A percentile compares a stretch with the other conserved stretches of the same genome.
Conservation (phyloP, 2,113 vertebrate species). For the Oryzias melastigma region DNA sequence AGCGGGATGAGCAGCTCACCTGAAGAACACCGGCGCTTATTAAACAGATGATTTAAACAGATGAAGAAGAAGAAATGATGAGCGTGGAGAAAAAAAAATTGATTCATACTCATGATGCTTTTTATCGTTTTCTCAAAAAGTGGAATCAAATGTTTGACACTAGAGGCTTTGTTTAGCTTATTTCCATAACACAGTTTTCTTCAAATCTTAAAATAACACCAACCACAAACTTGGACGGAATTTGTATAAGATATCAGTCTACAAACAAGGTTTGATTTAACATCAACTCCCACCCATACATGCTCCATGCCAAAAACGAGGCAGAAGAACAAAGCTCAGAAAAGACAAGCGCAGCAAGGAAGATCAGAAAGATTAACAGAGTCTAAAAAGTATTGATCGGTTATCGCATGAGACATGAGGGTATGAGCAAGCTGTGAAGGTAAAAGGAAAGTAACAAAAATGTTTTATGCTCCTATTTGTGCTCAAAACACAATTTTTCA, state of each 20-base stretch:
- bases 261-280: constrained; percentile 50
- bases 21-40: constrained; percentile 13
- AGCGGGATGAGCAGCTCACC: constrained; percentile 58
- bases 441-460: constrained; percentile 5
- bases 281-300: constrained; percentile 27
- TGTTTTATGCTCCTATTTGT: neutral
- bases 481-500: neutral
- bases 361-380: constrained; percentile 27
- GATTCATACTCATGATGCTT: no score
- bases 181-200: no score
- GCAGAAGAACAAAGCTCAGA: constrained; percentile 39
- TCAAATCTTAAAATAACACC: no score
- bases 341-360: constrained; percentile 20
- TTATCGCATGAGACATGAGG: constrained; percentile 1
- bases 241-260: constrained; percentile 2
- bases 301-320: constrained; percentile 17
- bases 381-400: constrained; percentile 7
- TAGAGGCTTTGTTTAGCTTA: no score
- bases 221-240: no score
- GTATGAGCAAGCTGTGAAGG: neutral
- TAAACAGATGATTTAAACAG: neutral
- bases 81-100: neutral
- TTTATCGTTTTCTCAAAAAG: no score
- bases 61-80: constrained; percentile 3
- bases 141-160: no score